Conservation (phyloP, 2,113 vertebrate species). For the Sphaerodactylus townsendi region DNA sequence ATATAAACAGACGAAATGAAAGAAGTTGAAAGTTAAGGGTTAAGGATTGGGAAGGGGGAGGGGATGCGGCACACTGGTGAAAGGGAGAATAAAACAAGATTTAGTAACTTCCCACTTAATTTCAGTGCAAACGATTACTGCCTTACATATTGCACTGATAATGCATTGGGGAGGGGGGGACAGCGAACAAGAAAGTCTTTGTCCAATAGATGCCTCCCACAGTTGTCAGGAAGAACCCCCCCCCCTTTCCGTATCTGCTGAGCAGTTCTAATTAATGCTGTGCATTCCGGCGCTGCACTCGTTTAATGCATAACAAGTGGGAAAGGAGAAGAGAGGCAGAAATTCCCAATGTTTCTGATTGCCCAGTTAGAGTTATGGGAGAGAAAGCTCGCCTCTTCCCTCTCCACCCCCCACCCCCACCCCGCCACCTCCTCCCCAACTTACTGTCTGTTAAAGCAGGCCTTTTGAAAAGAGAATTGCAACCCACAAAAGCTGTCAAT, state of each 20-base stretch:
- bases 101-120: conserved; percentile 99
- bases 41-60: conserved; percentile 54
- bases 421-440: conserved; percentile 77
- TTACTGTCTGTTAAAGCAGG: conserved; percentile 97
- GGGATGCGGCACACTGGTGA: too few relatives aligned
- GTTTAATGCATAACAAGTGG: conserved; percentile 97
- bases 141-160: conserved; percentile 99
- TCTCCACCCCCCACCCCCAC: too few relatives aligned
- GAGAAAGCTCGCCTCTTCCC: conserved; percentile 67
- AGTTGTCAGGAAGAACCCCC: conserved; percentile 88
- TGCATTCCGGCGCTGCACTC: conserved; percentile 94
- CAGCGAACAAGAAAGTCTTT: conserved; percentile 93
- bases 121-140: conserved; percentile 98
- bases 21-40: conserved; percentile 82
- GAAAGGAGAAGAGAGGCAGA: conserved; percentile 70
- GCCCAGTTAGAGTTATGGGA: conserved; percentile 82
- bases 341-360: conserved; percentile 81
- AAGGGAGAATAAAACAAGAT: conserved; percentile 92
- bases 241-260: conserved; percentile 90
- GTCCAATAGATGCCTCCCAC: conserved; percentile 94
- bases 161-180: conserved; percentile 83
- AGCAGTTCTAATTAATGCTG: conserved; percentile 99
- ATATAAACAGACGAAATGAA: conserved; percentile 75
- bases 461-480: conserved; percentile 90
- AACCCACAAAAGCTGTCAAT: conserved; percentile 99